These are phyloP conservation scores for Odiellus spinosus DNA, from an alignment of 2,888 invertebrate species.

Conservation along the genomic window DNA sequence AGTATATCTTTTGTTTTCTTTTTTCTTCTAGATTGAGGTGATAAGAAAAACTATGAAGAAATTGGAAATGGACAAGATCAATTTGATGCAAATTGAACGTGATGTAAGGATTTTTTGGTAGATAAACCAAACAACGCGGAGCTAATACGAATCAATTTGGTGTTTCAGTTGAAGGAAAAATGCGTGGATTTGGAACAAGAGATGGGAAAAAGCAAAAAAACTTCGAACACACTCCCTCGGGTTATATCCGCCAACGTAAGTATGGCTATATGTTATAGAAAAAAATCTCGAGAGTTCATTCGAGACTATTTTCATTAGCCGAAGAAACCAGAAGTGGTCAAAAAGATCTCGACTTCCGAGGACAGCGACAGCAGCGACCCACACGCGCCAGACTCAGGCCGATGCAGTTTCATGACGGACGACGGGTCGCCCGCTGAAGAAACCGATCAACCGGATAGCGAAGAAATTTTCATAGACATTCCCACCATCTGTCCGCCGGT, in stretches of 20 bases:
- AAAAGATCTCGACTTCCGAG: slow-evolving; percentile 6
- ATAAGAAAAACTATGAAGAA: slow-evolving; percentile 13
- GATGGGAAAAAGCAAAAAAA: background rate
- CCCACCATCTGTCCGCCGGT: slow-evolving; percentile 18
- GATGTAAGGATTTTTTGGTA: too few species aligned
- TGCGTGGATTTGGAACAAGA: slow-evolving; percentile 19
- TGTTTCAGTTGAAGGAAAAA: slow-evolving; percentile 19
- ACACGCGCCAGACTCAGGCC: slow-evolving; percentile 8
- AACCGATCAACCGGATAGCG: slow-evolving; percentile 13
- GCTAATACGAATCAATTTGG: too few species aligned
- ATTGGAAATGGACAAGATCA: slow-evolving; percentile 23
- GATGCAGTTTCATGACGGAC: slow-evolving; percentile 6
- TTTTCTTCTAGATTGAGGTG: too few species aligned
- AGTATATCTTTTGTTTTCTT: too few species aligned
- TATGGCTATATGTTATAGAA: too few species aligned
- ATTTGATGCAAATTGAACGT: slow-evolving; percentile 33
- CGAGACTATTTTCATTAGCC: slow-evolving; percentile 6
- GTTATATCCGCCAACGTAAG: too few species aligned
- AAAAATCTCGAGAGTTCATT: too few species aligned
- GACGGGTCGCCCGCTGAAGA: slow-evolving; percentile 11
- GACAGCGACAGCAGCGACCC: slow-evolving; percentile 10
- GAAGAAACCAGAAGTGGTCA: slow-evolving; percentile 6
- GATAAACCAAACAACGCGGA: too few species aligned
- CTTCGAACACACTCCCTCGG: too few species aligned
- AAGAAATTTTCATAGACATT: slow-evolving; percentile 20